Percentiles rank a stretch among this genome's conserved stretches.
phyloP scores from a whole-genome alignment of 2,888 invertebrate species.

The Pseudococcus jackbeardsleyi region DNA sequence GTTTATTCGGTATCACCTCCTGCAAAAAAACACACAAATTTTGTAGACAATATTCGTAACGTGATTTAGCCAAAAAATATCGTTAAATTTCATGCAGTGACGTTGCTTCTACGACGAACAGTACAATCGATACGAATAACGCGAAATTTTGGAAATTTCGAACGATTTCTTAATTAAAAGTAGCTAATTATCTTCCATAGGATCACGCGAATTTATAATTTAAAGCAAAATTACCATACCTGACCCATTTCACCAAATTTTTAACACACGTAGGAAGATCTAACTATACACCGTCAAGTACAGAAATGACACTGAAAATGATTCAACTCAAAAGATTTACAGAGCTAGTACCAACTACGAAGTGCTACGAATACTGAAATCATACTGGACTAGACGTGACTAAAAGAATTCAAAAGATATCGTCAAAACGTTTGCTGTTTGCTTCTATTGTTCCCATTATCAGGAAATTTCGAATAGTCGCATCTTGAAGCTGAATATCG shows the following conservation, averaged over 20 bases:
- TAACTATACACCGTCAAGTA: background rate
- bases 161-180: background rate
- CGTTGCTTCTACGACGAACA: too few relatives aligned
- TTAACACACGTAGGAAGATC: background rate
- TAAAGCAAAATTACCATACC: slow-evolving; percentile 18
- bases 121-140: background rate
- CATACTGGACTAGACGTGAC: slow-evolving; percentile 41
- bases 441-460: background rate
- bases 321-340: background rate
- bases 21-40: slow-evolving; percentile 12
- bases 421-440: background rate
- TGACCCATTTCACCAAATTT: slow-evolving; percentile 16
- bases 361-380: background rate
- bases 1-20: slow-evolving; percentile 63
- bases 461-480: background rate
- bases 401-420: background rate
- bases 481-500: background rate
- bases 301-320: background rate
- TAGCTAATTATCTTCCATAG: background rate
- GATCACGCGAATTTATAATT: background rate
- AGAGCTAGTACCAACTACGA: background rate
- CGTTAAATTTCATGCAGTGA: background rate
- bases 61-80: background rate
- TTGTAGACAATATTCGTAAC: background rate
- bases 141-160: background rate